Conservation (phyloP, 2,888 invertebrate species). For the Prosapia bicincta region DNA sequence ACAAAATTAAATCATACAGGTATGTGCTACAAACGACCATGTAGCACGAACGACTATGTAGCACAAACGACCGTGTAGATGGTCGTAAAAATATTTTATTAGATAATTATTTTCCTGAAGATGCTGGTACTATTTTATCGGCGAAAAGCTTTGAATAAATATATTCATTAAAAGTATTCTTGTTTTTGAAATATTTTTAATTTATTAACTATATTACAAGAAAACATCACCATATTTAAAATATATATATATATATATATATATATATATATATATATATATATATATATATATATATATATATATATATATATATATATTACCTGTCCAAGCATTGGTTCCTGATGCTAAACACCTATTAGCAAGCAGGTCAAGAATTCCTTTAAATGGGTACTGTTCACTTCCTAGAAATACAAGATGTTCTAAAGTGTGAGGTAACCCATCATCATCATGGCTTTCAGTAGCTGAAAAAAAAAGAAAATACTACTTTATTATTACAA, state of each 20-base stretch:
- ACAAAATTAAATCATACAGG: too few relatives aligned
- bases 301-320: not conserved
- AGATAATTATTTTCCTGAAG: too few relatives aligned
- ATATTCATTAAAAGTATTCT: too few relatives aligned
- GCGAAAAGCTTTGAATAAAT: too few relatives aligned
- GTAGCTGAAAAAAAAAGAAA: constrained; percentile 63
- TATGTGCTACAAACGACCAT: too few relatives aligned
- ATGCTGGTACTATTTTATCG: too few relatives aligned
- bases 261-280: not conserved
- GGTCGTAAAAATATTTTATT: too few relatives aligned
- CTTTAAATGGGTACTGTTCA: constrained; percentile 85
- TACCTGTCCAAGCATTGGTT: constrained; percentile 86
- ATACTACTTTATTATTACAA: too few relatives aligned
- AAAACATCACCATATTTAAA: not conserved
- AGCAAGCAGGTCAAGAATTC: constrained; percentile 81
- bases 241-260: constrained; percentile 3
- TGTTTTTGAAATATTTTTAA: too few relatives aligned
- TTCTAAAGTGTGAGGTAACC: constrained; percentile 88
- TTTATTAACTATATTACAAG: too few relatives aligned
- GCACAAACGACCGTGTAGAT: too few relatives aligned
- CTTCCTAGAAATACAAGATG: constrained; percentile 90
- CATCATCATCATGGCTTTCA: constrained; percentile 88
- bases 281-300: not conserved
- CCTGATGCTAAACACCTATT: constrained; percentile 88
- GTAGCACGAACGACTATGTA: too few relatives aligned